Evolutionary conservation across 2,888 invertebrate species (phyloP).

Genomic region (Erannis defoliaria): DNA sequence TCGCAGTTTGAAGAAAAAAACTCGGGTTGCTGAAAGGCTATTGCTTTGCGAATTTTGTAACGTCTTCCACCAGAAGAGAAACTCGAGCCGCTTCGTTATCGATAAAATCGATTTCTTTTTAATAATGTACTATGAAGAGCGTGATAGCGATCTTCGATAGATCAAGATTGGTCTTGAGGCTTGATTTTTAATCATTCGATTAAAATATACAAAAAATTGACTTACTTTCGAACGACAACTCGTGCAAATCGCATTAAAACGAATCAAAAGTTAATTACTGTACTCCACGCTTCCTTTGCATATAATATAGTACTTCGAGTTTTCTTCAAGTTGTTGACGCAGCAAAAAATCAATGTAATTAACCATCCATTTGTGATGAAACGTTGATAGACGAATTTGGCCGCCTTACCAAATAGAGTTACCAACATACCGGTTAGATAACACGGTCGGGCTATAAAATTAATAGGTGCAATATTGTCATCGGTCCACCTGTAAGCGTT

Average conservation of each 20-base stretch:
- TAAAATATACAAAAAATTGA: too few relatives aligned
- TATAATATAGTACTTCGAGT: neutral
- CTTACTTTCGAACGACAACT: too few relatives aligned
- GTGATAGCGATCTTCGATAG: neutral
- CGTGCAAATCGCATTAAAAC: too few relatives aligned
- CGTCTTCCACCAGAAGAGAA: slow-evolving; percentile 22
- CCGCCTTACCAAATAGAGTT: slow-evolving; percentile 31
- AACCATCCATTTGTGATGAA: slow-evolving; percentile 6
- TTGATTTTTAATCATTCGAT: neutral
- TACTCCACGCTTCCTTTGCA: neutral
- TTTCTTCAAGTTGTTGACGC: neutral
- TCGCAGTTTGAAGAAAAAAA: slow-evolving; percentile 25
- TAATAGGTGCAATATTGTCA: slow-evolving; percentile 42
- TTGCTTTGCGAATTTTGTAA: slow-evolving; percentile 20
- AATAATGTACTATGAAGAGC: too few relatives aligned
- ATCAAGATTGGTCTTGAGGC: neutral
- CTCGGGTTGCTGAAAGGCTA: neutral
- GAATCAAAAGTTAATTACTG: too few relatives aligned
- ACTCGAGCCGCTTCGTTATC: slow-evolving; percentile 9
- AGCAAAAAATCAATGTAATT: neutral
- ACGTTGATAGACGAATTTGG: slow-evolving; percentile 22
- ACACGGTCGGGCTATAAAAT: slow-evolving; percentile 40
- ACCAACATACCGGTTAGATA: slow-evolving; percentile 39
- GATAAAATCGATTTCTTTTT: slow-evolving; percentile 14
- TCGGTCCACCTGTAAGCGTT: slow-evolving; percentile 50